phyloP scores from a whole-genome alignment of 2,113 vertebrate species.

The Pampusana beccarii region DNA sequence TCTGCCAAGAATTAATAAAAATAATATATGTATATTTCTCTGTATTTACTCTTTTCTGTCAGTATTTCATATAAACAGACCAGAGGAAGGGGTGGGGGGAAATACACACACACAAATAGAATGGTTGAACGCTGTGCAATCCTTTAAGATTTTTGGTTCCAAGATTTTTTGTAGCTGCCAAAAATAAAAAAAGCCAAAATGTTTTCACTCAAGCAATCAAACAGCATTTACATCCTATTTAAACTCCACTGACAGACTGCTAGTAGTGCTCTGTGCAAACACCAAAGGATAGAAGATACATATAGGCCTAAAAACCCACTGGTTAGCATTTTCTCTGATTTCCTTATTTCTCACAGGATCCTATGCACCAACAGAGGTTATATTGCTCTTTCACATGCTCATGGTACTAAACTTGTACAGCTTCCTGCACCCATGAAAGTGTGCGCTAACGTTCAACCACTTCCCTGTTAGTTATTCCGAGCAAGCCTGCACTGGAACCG shows the following conservation, averaged over 20 bases:
- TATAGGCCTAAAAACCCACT: background rate
- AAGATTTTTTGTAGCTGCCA: background rate
- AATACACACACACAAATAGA: background rate
- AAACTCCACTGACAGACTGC: background rate
- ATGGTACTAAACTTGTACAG: background rate
- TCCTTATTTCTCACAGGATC: background rate
- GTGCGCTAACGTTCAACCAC: background rate
- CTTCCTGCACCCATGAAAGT: background rate
- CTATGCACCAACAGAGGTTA: background rate
- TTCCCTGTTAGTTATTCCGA: background rate
- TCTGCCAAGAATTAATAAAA: conserved; percentile 67
- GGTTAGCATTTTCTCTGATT: background rate
- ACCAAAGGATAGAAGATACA: background rate
- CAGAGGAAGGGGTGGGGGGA: background rate
- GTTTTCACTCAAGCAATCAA: conserved; percentile 47
- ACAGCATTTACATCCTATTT: conserved; percentile 30
- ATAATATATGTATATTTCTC: conserved; percentile 32
- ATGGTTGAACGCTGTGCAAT: background rate
- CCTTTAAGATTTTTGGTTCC: conserved; percentile 22
- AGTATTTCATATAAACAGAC: conserved; percentile 51
- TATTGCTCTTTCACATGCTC: background rate
- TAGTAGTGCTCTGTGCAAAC: background rate
- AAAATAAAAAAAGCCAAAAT: background rate
- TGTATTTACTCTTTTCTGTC: conserved; percentile 43
- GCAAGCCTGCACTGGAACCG: background rate